Percentiles rank a stretch among this genome's conserved stretches.
Evolutionary conservation across 2,888 invertebrate genomes (phyloP).

Genomic region (Harpalus rufipes): DNA sequence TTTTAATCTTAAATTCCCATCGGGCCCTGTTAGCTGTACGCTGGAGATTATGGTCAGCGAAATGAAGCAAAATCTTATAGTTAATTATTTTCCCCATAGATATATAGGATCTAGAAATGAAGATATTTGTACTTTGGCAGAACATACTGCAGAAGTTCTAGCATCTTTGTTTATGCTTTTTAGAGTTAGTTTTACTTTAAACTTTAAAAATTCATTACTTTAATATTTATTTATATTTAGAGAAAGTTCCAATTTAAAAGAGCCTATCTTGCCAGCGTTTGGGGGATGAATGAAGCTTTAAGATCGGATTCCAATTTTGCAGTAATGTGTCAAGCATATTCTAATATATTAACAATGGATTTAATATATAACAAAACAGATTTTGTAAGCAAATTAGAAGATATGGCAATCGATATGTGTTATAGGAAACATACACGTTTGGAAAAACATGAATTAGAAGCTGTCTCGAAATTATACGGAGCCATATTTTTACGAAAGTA

Average conservation of each 20-base stretch:
- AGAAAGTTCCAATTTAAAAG: constrained; percentile 75
- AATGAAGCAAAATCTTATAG: constrained; percentile 66
- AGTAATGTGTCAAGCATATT: constrained; percentile 79
- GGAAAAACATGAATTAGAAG: constrained; percentile 77
- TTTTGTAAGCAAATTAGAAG: constrained; percentile 74
- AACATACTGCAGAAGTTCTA: constrained; percentile 36
- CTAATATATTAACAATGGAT: constrained; percentile 77
- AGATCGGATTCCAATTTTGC: constrained; percentile 79
- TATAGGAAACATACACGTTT: constrained; percentile 74
- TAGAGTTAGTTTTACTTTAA: constrained; percentile 23
- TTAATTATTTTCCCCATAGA: constrained; percentile 18
- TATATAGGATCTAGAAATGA: constrained; percentile 44
- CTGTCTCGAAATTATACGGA: constrained; percentile 76
- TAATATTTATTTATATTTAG: constrained; percentile 55
- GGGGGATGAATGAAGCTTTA: constrained; percentile 79
- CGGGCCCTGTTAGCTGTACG: constrained; percentile 71
- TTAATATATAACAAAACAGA: constrained; percentile 73
- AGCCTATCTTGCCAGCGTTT: constrained; percentile 80
- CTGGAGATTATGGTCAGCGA: constrained; percentile 68
- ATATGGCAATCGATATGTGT: constrained; percentile 76
- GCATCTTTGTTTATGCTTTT: constrained; percentile 11
- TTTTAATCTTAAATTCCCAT: constrained; percentile 74
- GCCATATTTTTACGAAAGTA: constrained; percentile 77
- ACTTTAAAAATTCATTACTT: background rate
- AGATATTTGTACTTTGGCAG: constrained; percentile 38